phyloP scores from a whole-genome alignment of 2,888 invertebrate species.

The Cenopis cana region DNA sequence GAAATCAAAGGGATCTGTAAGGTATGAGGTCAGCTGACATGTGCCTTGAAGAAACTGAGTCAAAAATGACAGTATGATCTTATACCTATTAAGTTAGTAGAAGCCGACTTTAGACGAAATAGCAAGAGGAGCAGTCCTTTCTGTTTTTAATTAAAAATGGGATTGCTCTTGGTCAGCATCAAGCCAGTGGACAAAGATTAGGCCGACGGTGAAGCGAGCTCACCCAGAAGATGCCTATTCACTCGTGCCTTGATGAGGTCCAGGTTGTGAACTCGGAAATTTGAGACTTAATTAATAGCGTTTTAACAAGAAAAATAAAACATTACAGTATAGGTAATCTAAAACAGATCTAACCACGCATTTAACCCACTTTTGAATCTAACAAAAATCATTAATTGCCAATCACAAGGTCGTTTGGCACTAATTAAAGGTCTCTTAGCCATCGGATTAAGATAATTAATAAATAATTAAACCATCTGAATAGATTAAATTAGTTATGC shows the following conservation, averaged over 20 bases:
- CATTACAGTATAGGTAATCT: background rate
- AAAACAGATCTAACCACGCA: background rate
- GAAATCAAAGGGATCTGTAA: slow-evolving; percentile 2
- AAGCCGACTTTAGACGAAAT: too few relatives aligned
- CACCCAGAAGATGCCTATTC: too few relatives aligned
- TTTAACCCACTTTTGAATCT: background rate
- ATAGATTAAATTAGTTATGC: slow-evolving; percentile 14
- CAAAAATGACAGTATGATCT: background rate
- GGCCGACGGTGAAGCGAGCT: too few relatives aligned
- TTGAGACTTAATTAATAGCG: background rate
- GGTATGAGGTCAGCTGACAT: background rate
- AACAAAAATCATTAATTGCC: background rate
- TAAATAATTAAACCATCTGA: slow-evolving; percentile 21
- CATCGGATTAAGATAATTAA: slow-evolving; percentile 11
- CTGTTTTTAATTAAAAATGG: too few relatives aligned
- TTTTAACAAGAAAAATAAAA: background rate
- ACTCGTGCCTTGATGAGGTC: too few relatives aligned
- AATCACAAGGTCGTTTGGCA: slow-evolving; percentile 11
- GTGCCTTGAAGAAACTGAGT: slow-evolving; percentile 5
- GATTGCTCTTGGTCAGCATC: too few relatives aligned
- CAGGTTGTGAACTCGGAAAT: background rate
- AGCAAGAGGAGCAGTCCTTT: too few relatives aligned
- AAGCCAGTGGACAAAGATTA: too few relatives aligned
- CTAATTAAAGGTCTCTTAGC: slow-evolving; percentile 25
- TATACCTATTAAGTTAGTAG: background rate